Percentiles rank a stretch among this genome's conserved stretches.
phyloP scores from a whole-genome alignment of 92 coral and sea anemone genomes.

The Porites divaricata region DNA sequence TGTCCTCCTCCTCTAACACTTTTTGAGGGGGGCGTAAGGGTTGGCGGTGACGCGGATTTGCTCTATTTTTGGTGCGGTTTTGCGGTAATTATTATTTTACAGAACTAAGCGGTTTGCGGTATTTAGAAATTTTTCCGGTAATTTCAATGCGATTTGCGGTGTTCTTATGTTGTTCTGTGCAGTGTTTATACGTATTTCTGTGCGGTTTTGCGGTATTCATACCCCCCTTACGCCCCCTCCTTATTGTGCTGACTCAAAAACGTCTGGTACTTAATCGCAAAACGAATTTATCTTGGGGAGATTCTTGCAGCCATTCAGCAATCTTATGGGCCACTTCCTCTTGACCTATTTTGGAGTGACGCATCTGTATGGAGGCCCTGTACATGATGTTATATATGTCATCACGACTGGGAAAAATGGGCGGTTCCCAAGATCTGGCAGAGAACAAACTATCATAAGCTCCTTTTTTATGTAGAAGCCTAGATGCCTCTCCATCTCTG shows the following conservation, averaged over 20 bases:
- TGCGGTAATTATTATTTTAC: conserved; percentile 36
- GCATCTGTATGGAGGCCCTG: conserved; percentile 31
- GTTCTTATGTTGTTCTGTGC: too few relatives aligned
- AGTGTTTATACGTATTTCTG: too few relatives aligned
- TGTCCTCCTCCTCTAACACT: conserved; percentile 39
- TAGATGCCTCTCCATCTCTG: conserved; percentile 67
- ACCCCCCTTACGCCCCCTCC: too few relatives aligned
- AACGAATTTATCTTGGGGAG: conserved; percentile 32
- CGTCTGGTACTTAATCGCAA: conserved; percentile 12
- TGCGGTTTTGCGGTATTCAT: too few relatives aligned
- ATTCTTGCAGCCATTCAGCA: conserved; percentile 39
- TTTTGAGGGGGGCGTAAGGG: conserved; percentile 66
- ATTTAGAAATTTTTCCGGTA: too few relatives aligned
- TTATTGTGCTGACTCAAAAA: too few relatives aligned
- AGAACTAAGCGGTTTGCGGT: neutral
- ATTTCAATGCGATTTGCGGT: too few relatives aligned
- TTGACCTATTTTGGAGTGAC: conserved; percentile 48
- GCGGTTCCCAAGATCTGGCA: conserved; percentile 34
- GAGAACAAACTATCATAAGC: conserved; percentile 29
- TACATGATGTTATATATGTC: conserved; percentile 59
- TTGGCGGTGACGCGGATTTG: conserved; percentile 79
- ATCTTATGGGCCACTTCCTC: too few relatives aligned
- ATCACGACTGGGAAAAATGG: conserved; percentile 34
- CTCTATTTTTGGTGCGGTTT: conserved; percentile 15
- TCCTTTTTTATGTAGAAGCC: conserved; percentile 42